Evolutionary conservation across 2,113 vertebrate species (phyloP).

Genomic region (Chroicocephalus ridibundus): DNA sequence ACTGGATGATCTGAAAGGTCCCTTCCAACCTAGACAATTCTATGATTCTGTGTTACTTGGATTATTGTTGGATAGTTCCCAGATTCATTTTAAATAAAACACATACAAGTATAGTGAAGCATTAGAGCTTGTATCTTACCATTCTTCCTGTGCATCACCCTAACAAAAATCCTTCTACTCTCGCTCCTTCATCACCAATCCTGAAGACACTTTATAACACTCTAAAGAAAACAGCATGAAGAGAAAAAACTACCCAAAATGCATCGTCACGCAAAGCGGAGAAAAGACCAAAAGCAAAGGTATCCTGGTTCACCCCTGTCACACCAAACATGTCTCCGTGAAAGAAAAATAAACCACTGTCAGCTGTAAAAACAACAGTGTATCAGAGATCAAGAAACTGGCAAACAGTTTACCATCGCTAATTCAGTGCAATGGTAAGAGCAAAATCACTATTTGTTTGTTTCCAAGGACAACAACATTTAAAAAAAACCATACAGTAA

Average conservation of each 20-base stretch:
- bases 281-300: neutral
- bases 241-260: neutral
- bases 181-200: neutral
- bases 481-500: neutral
- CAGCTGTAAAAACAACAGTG: neutral
- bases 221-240: neutral
- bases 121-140: neutral
- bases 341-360: neutral
- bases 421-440: neutral
- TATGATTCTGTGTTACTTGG: neutral
- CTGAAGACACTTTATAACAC: neutral
- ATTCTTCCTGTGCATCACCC: neutral
- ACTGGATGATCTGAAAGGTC: too few species aligned
- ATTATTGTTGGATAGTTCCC: neutral
- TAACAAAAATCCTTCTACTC: neutral
- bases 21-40: too few species aligned
- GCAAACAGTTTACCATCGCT: neutral
- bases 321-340: neutral
- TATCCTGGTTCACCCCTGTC: neutral
- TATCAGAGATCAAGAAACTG: neutral
- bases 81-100: neutral
- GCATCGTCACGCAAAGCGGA: fast-evolving
- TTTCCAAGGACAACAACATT: neutral
- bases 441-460: neutral
- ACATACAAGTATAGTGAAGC: neutral